phyloP scores from a whole-genome alignment of 2,888 invertebrate genomes.

The Cyclophora albipunctata region DNA sequence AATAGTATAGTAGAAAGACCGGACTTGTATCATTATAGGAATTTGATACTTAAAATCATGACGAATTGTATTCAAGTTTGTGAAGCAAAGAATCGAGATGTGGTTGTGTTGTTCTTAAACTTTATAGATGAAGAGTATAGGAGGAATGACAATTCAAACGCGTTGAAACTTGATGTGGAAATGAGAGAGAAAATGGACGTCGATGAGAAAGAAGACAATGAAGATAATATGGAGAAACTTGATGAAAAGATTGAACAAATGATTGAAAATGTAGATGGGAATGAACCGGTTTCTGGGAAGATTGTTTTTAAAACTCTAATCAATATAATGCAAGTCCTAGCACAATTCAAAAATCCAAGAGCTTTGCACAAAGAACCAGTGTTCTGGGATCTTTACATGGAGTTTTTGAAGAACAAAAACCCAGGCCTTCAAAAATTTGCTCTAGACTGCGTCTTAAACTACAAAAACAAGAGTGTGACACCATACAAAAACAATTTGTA shows the following conservation, averaged over 20 bases:
- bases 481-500: conserved; percentile 89
- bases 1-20: conserved; percentile 73
- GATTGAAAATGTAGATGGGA: conserved; percentile 42
- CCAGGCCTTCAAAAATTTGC: conserved; percentile 88
- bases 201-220: conserved; percentile 40
- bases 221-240: conserved; percentile 29
- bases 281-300: conserved; percentile 54
- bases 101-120: conserved; percentile 85
- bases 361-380: conserved; percentile 85
- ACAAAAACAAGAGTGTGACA: conserved; percentile 84
- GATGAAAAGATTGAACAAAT: conserved; percentile 33
- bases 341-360: conserved; percentile 87
- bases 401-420: conserved; percentile 87
- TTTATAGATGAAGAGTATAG: conserved; percentile 82
- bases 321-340: conserved; percentile 83
- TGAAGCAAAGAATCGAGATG: conserved; percentile 86
- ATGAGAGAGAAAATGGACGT: conserved; percentile 63
- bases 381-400: conserved; percentile 83
- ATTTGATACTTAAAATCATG: conserved; percentile 88
- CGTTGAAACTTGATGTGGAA: conserved; percentile 75
- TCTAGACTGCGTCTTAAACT: conserved; percentile 89
- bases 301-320: conserved; percentile 73
- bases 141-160: conserved; percentile 48
- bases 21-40: conserved; percentile 84
- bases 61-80: conserved; percentile 82